phyloP scores from a whole-genome alignment of 2,113 vertebrate species.

The Tautogolabrus adspersus region DNA sequence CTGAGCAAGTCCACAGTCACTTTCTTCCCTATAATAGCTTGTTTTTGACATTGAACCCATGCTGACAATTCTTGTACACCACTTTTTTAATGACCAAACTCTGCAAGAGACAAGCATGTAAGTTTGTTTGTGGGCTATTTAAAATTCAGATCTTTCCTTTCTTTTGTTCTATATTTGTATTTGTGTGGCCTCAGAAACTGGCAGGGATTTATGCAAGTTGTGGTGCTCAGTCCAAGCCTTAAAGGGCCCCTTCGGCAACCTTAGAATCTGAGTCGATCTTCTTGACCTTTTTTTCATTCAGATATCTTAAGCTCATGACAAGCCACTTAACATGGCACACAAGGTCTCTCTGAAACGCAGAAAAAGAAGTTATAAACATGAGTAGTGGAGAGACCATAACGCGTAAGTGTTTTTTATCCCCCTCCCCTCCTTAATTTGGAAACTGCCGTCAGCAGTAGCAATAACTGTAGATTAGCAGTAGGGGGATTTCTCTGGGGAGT shows the following conservation, averaged over 20 bases:
- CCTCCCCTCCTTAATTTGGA: constrained; percentile 83
- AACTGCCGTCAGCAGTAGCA: constrained; percentile 82
- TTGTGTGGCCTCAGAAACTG: too few species aligned
- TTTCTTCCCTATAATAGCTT: too few species aligned
- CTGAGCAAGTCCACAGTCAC: too few species aligned
- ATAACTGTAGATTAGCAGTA: constrained; percentile 87
- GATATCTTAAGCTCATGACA: neutral
- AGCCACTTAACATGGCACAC: constrained; percentile 6
- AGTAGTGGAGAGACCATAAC: constrained; percentile 61
- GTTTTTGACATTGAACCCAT: too few species aligned
- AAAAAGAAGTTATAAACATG: constrained; percentile 59
- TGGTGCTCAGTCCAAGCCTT: neutral
- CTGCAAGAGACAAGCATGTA: too few species aligned
- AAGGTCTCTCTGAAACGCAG: constrained; percentile 25
- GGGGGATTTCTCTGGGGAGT: constrained; percentile 84
- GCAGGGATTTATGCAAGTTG: too few species aligned
- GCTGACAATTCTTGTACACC: too few species aligned
- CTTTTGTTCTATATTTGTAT: too few species aligned
- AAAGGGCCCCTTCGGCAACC: neutral
- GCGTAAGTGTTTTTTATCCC: constrained; percentile 75
- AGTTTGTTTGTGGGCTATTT: too few species aligned
- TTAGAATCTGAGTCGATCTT: neutral
- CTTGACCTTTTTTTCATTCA: constrained; percentile 12
- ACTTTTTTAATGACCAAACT: too few species aligned
- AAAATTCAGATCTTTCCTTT: too few species aligned